Base-by-base conservation (phyloP, 2,888 invertebrate species). In the Tanytarsus gracilentus region DNA sequence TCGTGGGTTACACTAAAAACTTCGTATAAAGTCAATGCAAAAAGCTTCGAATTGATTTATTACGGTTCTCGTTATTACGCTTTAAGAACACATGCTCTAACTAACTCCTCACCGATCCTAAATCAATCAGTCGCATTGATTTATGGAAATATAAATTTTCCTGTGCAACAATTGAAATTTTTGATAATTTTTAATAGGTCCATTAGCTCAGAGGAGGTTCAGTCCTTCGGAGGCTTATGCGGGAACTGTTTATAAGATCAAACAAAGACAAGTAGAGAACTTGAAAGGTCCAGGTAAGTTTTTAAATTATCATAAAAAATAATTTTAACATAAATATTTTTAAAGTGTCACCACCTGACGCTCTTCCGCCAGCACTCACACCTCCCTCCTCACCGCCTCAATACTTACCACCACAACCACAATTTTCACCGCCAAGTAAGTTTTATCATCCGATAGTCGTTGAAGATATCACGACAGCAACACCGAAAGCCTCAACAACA, bases 191-290 rank as follows among this genome's bases (percentile, higher is more conserved):
- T 50, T 26, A 50, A 29, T 27, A 50, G 50, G 29, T 14, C 58
- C 16, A 40, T 14, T 27, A 18, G 27, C 56, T n/a, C 48, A 60
- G 30, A 33, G 14, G 4, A 49, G 73, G 6, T 73, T 71, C 63
- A 65, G 72, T 1, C 74, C 73, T 0, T 69, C 71, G 7, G 71
- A 74, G 65, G 70, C 67, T 2, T 70, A 70, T 6, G 72, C 69
- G 2, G 66, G 71, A 1, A 62, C 62, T 8, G n/a, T 61, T 63
- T 62, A 71, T 67, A 62, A 68, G 62, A 61, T 64, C 62, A 60
- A 64, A 65, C 18, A n/a, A n/a, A n/a, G n/a, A n/a, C n/a, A n/a
- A n/a, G n/a, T n/a, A n/a, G n/a, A n/a, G n/a, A n/a, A n/a, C n/a
- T n/a, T n/a, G n/a, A n/a, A n/a, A n/a, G n/a, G n/a, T n/a, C 48